A percentile compares a stretch with the other conserved stretches of the same genome.
These are phyloP conservation scores for Marcusenius ussheri DNA, from an alignment of 2,113 vertebrate genomes.

Conservation along the genomic window DNA sequence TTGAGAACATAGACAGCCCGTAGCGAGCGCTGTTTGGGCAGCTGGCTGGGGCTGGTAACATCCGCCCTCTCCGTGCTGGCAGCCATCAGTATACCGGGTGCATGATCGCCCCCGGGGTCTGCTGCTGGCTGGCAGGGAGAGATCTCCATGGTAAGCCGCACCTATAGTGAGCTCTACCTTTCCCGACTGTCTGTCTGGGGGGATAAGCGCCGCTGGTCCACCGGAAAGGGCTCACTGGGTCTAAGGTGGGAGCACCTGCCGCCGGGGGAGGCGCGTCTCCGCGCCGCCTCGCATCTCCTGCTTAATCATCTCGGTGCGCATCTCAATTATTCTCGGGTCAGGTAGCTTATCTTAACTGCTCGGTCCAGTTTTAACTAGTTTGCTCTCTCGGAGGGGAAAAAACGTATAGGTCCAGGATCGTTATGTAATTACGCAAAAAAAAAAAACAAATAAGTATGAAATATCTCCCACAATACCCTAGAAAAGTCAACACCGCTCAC, in stretches of 20 bases:
- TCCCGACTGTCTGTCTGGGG: background rate
- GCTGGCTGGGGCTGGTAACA: constrained; percentile 37
- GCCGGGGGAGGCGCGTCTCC: constrained; percentile 31
- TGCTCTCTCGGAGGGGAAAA: background rate
- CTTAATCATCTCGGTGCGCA: constrained; percentile 45
- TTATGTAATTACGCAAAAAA: constrained; percentile 12
- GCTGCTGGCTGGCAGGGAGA: constrained; percentile 46
- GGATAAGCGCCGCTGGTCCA: constrained; percentile 12
- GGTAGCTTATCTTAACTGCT: constrained; percentile 30
- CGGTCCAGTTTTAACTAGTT: constrained; percentile 54
- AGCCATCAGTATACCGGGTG: constrained; percentile 20
- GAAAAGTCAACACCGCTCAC: constrained; percentile 9
- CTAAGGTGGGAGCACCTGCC: constrained; percentile 42
- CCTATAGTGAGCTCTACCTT: background rate
- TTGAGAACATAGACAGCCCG: constrained; percentile 74
- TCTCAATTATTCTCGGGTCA: constrained; percentile 53
- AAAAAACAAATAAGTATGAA: background rate
- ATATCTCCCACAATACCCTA: constrained; percentile 21
- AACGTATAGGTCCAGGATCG: background rate
- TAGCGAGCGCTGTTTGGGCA: constrained; percentile 62
- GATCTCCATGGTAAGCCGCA: constrained; percentile 49
- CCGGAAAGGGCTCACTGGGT: constrained; percentile 16
- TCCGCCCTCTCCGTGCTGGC: constrained; percentile 33
- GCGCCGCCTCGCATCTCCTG: constrained; percentile 45
- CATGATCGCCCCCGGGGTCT: constrained; percentile 57